A percentile compares a stretch with the other conserved stretches of the same genome.
Evolutionary conservation across 2,888 invertebrate species (phyloP).

Genomic region (Cantharis rufa): DNA sequence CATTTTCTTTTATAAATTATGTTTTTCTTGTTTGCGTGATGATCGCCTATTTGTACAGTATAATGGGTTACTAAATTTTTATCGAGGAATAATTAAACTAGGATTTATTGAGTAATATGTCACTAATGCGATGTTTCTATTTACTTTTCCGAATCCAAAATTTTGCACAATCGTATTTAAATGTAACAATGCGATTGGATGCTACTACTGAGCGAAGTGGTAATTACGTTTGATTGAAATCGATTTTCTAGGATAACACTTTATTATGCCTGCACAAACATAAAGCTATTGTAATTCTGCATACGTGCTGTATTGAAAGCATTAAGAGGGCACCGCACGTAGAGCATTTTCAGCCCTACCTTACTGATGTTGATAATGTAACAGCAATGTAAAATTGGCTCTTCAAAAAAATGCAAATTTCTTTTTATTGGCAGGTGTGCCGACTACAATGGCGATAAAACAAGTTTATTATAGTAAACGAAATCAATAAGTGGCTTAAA

Average conservation of each 20-base stretch:
- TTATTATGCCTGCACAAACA: neutral
- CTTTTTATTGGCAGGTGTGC: too few species aligned
- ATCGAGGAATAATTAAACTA: slow-evolving; percentile 1
- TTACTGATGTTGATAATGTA: too few species aligned
- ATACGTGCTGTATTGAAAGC: neutral
- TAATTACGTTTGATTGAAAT: neutral
- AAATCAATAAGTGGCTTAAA: too few species aligned
- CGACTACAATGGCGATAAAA: too few species aligned
- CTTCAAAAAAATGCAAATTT: too few species aligned
- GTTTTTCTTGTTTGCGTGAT: slow-evolving; percentile 14
- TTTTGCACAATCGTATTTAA: neutral
- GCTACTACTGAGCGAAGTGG: neutral
- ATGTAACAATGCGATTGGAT: neutral
- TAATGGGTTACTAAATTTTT: neutral
- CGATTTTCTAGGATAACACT: neutral
- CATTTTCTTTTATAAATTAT: slow-evolving; percentile 10
- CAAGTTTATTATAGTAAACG: too few species aligned
- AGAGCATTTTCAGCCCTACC: neutral
- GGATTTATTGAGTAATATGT: neutral
- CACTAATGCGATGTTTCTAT: neutral
- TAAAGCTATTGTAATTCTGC: neutral
- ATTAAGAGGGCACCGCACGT: neutral
- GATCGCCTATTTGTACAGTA: neutral
- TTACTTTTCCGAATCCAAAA: neutral
- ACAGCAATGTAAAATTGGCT: too few species aligned